These are phyloP conservation scores for Styela plicata DNA, from an alignment of 23 tunicate genomes.

Conservation along the genomic window DNA sequence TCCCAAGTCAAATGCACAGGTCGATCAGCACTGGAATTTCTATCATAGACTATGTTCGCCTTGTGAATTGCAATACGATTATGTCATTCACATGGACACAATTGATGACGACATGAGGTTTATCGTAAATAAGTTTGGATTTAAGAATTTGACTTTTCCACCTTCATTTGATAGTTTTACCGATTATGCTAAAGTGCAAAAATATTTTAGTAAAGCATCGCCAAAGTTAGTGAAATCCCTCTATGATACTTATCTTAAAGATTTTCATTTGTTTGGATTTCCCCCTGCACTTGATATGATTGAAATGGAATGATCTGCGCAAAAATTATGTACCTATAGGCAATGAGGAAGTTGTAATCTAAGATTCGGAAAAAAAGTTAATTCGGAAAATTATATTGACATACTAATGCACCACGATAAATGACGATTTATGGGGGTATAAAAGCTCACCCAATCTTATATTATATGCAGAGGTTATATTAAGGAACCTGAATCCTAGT, in stretches of 20 bases:
- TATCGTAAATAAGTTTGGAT: neutral
- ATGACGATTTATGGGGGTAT: too few species aligned
- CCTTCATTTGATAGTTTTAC: constrained; percentile 5
- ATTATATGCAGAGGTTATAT: too few species aligned
- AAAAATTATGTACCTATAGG: too few species aligned
- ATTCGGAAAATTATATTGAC: too few species aligned
- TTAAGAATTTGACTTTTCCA: constrained; percentile 13
- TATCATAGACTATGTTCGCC: constrained; percentile 57
- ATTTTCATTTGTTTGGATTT: constrained; percentile 50
- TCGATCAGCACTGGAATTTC: constrained; percentile 50
- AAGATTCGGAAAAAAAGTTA: too few species aligned
- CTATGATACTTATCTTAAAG: constrained; percentile 38
- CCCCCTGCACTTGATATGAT: too few species aligned
- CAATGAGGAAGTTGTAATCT: too few species aligned
- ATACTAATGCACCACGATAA: too few species aligned
- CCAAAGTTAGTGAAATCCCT: constrained; percentile 41
- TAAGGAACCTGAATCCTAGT: too few species aligned
- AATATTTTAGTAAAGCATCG: constrained; percentile 24
- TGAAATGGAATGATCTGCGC: too few species aligned
- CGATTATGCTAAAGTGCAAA: constrained; percentile 5
- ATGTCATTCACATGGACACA: constrained; percentile 31
- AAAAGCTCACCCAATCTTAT: too few species aligned
- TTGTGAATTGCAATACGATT: constrained; percentile 66
- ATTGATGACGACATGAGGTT: constrained; percentile 46
- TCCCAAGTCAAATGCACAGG: neutral